Evolutionary conservation across 2,797 vertebrate species (phyloP).

Genomic region (Clamator glandarius): DNA sequence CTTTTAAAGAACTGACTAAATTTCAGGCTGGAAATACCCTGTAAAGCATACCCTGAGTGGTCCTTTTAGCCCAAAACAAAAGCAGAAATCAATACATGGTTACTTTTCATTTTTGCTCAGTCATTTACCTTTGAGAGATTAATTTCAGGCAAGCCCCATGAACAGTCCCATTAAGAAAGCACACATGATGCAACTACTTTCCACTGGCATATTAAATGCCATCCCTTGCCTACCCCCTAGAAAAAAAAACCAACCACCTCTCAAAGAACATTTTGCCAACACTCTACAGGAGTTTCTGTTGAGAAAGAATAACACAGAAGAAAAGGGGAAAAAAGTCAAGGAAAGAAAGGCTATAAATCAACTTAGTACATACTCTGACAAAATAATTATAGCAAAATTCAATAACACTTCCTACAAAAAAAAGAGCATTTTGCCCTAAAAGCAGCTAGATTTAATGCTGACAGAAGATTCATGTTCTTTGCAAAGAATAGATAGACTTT

Average conservation of each 20-base stretch:
- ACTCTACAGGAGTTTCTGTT: background rate
- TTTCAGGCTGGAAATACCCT: background rate
- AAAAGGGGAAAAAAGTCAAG: background rate
- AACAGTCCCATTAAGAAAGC: slow-evolving; percentile 22
- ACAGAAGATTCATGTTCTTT: background rate
- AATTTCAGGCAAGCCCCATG: slow-evolving; percentile 2
- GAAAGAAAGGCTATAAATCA: background rate
- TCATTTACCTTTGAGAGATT: background rate
- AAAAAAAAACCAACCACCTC: background rate
- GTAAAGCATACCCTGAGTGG: background rate
- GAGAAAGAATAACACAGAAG: background rate
- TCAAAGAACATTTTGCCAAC: background rate
- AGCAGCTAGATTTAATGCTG: background rate
- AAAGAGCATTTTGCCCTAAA: background rate
- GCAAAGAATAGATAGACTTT: background rate
- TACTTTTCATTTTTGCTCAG: slow-evolving; percentile 23
- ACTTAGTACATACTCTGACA: background rate
- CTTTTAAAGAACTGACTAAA: background rate
- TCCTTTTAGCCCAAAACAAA: slow-evolving; percentile 25
- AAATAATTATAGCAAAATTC: background rate
- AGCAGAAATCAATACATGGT: background rate
- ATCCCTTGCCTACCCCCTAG: background rate
- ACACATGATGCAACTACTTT: background rate
- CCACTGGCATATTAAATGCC: background rate
- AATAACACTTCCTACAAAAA: background rate